Evolutionary conservation across 2,113 vertebrate species (phyloP), one percentile per base, ranked within the genome.

Genomic region (Capricornis sumatraensis): DNA sequence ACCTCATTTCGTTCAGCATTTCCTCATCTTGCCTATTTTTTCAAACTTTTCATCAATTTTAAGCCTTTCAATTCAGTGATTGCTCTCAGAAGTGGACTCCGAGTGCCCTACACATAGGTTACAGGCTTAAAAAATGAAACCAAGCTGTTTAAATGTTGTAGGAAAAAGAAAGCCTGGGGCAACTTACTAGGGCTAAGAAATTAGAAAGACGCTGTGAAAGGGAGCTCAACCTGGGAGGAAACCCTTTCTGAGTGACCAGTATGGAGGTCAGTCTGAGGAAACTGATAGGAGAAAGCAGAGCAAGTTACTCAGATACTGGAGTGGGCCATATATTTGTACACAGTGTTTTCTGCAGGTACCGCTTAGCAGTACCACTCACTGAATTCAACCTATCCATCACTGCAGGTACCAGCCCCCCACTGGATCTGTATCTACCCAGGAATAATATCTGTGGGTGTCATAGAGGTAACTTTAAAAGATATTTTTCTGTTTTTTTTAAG

Each of bases 401-500:
- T 76, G 92, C 81, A 60, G 53, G 67, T 79, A 83, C 53, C 76
- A 88, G 16, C 36, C 21, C 62, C 74, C 64, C 25, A 30, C 43
- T 40, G 64, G 47, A 62, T 71, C 86, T 93, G 1, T 43, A 82
- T 82, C 25, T 85, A 64, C 33, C 36, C 58, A 79, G 71, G 43
- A 98, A 67, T 97, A 93, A 91, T 82, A 96, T 87, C 74, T 92
- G 21, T 89, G 86, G 89, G 90, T 74, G 82, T 96, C 60, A 91
- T 82, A 40, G 87, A 95, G 52, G 93, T 97, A 94, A 91, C 71
- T 94, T 88, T 55, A 91, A 94, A 95, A 98, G 88, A 90, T 95
- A 84, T 78, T 95, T 40, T 45, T 55, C 53, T 96, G 6, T 67
- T 97, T 45, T 52, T 52, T 93, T 96, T 95, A 94, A 96, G 93